phyloP scores from a whole-genome alignment of 2,797 vertebrate species.

The Acanthurus tractus region DNA sequence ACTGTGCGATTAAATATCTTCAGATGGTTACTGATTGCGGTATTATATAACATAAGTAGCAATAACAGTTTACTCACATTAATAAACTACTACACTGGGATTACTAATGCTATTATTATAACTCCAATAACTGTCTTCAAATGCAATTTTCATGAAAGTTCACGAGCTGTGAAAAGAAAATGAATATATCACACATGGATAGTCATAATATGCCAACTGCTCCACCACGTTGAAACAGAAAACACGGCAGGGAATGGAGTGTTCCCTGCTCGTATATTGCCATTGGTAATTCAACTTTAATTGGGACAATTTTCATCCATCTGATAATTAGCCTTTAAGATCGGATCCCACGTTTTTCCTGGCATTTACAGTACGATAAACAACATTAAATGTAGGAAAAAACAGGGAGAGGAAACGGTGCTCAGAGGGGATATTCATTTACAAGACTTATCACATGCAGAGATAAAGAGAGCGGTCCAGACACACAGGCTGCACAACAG shows the following conservation, averaged over 20 bases:
- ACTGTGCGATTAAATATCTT: not conserved
- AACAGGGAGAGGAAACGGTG: not conserved
- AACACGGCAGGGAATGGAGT: not conserved
- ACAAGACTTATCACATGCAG: slow-evolving; percentile 1
- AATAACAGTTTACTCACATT: not conserved
- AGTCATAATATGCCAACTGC: slow-evolving; percentile 8
- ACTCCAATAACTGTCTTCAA: not conserved
- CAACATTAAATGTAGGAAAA: slow-evolving; percentile 6
- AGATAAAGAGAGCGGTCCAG: not conserved
- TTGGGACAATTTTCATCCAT: slow-evolving; percentile 21
- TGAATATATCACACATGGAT: not conserved
- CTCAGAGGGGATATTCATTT: slow-evolving; percentile 6
- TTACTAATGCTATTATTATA: not conserved
- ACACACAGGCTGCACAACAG: not conserved
- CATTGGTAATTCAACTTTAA: slow-evolving; percentile 35
- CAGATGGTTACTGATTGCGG: not conserved
- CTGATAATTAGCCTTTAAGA: slow-evolving; percentile 36
- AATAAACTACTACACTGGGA: no score
- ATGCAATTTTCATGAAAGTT: not conserved
- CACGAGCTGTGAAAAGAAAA: slow-evolving; percentile 3
- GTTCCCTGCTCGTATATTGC: not conserved
- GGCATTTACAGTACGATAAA: slow-evolving; percentile 32
- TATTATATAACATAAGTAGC: not conserved
- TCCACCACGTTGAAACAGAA: slow-evolving; percentile 8
- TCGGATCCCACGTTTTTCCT: slow-evolving; percentile 1